Base-by-base conservation (phyloP, 2,888 invertebrate species). In the Luffia ferchaultella region DNA sequence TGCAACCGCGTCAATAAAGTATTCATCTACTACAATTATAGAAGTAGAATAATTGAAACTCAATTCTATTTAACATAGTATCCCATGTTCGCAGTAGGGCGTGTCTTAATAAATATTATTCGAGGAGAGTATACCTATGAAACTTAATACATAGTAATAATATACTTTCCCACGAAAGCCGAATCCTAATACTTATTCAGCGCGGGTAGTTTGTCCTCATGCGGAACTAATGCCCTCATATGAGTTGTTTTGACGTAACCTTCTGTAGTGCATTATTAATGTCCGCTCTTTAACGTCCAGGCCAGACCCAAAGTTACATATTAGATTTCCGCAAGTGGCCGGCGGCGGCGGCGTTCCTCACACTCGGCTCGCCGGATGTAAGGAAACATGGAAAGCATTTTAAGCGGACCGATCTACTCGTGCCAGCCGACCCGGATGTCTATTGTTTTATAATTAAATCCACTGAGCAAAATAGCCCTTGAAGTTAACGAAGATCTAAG, bases 351-450 rank as follows among this genome's bases (percentile, higher is more conserved):
- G 60, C 61, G 58, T 55, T 53, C 54, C 56, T 51, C 63, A 63
- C 65, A 64, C 62, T 59, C 64, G 63, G 43, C 20, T 45, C 42
- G 20, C 68, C 80, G 80, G 79, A 80, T 72, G 76, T 67, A 64
- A 60, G 62, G 62, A 63, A 70, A 83, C 82, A 83, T 70, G 80
- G 70, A 82, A 82, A 82, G 82, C 80, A 82, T 83, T 83, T 83
- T 83, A 83, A 82, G 75, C 73, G 68, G 40, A 60, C 63, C 61
- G 62, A 63, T 68, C 18, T 20, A 16, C 41, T 18, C 73, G 60
- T 58, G 53, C 55, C 58, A 63, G 73, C 67, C 76, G 76, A 78
- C 76, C 76, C n/a, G n/a, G n/a, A n/a, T 70, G 74, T 68, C 70
- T 73, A 76, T 52, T 77, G 74, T 78, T 76, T 76, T 63, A 46